phyloP scores from a whole-genome alignment of 2,797 vertebrate genomes.

The Tenualosa ilisha region DNA sequence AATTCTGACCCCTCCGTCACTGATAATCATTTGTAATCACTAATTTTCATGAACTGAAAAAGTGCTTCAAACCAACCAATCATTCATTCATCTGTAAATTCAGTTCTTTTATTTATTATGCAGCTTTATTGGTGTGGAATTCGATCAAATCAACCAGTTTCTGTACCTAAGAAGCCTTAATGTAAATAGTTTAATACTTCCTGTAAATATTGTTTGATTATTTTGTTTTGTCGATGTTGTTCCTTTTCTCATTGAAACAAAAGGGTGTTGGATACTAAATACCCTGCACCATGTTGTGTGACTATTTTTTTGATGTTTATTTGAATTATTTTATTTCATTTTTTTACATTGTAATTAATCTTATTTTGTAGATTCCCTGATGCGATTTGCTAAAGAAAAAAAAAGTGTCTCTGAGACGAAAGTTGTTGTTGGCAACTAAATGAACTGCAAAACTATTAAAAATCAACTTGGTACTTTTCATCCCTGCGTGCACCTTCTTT shows the following conservation, averaged over 20 bases:
- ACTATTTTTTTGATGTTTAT: slow-evolving; percentile 79
- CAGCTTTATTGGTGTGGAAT: slow-evolving; percentile 73
- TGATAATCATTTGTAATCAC: neutral
- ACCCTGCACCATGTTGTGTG: slow-evolving; percentile 86
- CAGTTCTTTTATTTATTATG: slow-evolving; percentile 74
- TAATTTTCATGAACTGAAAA: neutral
- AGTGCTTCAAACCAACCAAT: slow-evolving; percentile 31
- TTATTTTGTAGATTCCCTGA: slow-evolving; percentile 73
- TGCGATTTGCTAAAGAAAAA: slow-evolving; percentile 62
- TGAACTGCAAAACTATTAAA: slow-evolving; percentile 77
- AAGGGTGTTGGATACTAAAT: slow-evolving; percentile 77
- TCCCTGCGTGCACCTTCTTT: slow-evolving; percentile 39
- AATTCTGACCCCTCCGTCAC: neutral
- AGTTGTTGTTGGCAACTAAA: slow-evolving; percentile 79
- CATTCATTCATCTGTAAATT: slow-evolving; percentile 15
- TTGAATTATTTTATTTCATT: slow-evolving; percentile 71
- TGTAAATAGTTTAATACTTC: slow-evolving; percentile 91
- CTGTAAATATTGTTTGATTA: slow-evolving; percentile 89
- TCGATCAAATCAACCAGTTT: slow-evolving; percentile 67
- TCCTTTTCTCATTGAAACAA: slow-evolving; percentile 80
- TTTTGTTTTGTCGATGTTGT: slow-evolving; percentile 81
- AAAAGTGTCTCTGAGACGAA: slow-evolving; percentile 74
- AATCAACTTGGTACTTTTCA: slow-evolving; percentile 75
- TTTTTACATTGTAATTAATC: slow-evolving; percentile 71
- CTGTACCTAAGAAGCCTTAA: slow-evolving; percentile 82